Evolutionary conservation across 2,888 invertebrate genomes (phyloP), one percentile per base, ranked within the genome.

Genomic region (Kuschelorhynchus macadamiae): DNA sequence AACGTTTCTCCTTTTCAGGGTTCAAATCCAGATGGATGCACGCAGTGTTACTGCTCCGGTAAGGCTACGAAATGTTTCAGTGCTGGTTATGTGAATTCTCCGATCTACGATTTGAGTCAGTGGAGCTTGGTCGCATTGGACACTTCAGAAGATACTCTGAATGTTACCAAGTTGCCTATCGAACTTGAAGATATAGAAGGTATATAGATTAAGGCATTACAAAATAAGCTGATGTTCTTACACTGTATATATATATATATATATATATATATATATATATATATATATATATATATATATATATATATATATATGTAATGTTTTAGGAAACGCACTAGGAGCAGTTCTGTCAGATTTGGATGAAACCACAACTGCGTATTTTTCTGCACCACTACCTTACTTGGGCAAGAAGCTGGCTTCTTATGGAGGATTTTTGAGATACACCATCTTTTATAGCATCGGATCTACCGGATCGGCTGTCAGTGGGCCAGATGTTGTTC

Each of bases 21-120:
- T 2, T 21, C 67, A 8, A 71, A 98, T 82, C 91, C 92, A 0
- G 90, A 92, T 1, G 99, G 98, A 0, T 99, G 98, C 80, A 96
- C 96, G 0, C 92, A 94, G 75, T 99, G 99, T 80, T 98, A 96
- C 89, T 99, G 99, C 81, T 99, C 97, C 81, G 97, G 96, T 0
- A 94, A 95, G 82, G 95, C 97, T 0, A 91, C 92, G 0, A 86
- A 92, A 5, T 98, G 98, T 81, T 84, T 86, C 47, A 95, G 95
- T 69, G 94, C 97, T 0, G 89, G 88, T 71, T 85, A 93, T 21
- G 87, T 88, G 61, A 89, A 91, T 85, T 85, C 85, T 70, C 78
- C 90, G 85, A 83, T 92, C 18, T 85, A 82, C 57, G 87, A 88
- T 44, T 91, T 93, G 90, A 81, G 81, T 3, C 86, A 88, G 65